Evolutionary conservation across 2,888 invertebrate species (phyloP), one percentile per base, ranked within the genome.

Genomic region (Scaptodrosophila latifasciaeformis): DNA sequence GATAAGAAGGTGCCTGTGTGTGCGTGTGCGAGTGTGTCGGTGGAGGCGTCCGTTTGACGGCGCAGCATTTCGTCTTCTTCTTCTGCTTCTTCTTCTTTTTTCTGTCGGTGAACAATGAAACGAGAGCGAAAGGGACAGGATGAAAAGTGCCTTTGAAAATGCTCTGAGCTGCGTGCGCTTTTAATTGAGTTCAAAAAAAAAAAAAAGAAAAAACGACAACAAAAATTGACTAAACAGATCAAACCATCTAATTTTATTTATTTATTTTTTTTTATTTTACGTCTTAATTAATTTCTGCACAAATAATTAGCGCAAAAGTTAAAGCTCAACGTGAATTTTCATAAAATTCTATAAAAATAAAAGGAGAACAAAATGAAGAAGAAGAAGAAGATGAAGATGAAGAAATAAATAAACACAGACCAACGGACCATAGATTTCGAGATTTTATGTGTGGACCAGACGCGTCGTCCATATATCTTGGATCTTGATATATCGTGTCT

Each of bases 241-340:
- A 59, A 42, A 51, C 50, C 59, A 65, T 72, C 65, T 65, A 65
- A 51, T 44, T 34, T 2, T 10, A n/a, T 31, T 10, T 31, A n/a
- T 1, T 2, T 31, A 13, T 31, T 65, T 63, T 61, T 78, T 74
- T 78, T 56, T 54, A 64, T 58, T 58, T 57, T 71, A 56, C 60
- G 70, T 60, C 70, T 70, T 65, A 75, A 82, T 83, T 82, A 82
- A 82, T 81, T 74, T 72, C 67, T 67, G 72, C 67, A n/a, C 70
- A 83, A 82, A 80, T 84, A 84, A 82, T 83, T 82, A 81, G 67
- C 68, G 49, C 62, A 64, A 55, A 76, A 64, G 74, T 81, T 78
- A 72, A 72, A 72, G 76, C 68, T 64, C 67, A 79, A 59, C 57
- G 62, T 6, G 58, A 64, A 58, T 48, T 57, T 35, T 51, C 44